Conservation (phyloP, 2,113 vertebrate species). For the Tor tambroides region DNA sequence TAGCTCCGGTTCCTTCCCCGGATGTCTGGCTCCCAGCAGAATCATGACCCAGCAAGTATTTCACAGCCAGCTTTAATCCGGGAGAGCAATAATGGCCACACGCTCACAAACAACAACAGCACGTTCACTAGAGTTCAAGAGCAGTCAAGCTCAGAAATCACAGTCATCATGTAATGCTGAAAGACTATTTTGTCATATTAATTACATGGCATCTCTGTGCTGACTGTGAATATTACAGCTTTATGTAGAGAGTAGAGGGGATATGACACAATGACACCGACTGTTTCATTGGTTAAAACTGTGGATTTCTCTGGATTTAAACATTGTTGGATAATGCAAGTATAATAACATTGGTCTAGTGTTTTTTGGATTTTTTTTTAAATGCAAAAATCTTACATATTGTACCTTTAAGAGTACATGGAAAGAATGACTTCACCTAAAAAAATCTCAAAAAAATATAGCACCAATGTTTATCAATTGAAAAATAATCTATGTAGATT, state of each 20-base stretch:
- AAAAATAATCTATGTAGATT: not conserved
- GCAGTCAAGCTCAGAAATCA: not conserved
- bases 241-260: not conserved
- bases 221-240: not conserved
- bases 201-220: not conserved
- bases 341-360: not conserved
- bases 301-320: no score
- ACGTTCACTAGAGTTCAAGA: not conserved
- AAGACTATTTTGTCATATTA: not conserved
- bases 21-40: conserved; percentile 2
- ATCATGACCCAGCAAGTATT: conserved; percentile 17
- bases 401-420: not conserved
- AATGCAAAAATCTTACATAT: no score
- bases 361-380: not conserved
- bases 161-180: not conserved
- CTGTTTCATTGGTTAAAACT: not conserved
- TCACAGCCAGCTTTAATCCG: conserved; percentile 15
- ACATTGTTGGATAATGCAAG: not conserved
- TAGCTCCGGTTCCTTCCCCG: conserved; percentile 16
- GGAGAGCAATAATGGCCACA: not conserved
- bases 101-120: not conserved
- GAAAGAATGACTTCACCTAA: not conserved
- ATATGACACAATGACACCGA: not conserved
- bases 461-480: not conserved
- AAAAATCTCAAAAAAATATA: not conserved